Evolutionary conservation across 2,888 invertebrate genomes (phyloP).

Genomic region (Dastarcus helophoroides): DNA sequence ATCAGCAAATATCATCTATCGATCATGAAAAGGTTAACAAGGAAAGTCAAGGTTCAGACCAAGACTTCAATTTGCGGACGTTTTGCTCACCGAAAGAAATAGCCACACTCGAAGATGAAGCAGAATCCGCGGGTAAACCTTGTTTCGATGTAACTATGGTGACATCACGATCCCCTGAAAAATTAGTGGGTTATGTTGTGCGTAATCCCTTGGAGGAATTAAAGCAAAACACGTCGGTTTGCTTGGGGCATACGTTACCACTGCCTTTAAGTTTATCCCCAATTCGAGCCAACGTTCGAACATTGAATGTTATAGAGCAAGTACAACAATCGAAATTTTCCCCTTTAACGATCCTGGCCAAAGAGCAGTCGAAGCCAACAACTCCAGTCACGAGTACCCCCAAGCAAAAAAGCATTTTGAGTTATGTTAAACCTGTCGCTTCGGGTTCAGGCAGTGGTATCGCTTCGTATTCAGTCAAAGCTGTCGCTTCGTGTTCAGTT

Average conservation of each 20-base stretch:
- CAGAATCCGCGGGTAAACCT: too few species aligned
- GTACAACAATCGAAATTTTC: slow-evolving; percentile 20
- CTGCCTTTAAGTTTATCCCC: slow-evolving; percentile 10
- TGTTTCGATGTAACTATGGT: too few species aligned
- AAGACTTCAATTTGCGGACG: too few species aligned
- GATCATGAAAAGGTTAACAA: slow-evolving; percentile 10
- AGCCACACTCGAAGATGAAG: too few species aligned
- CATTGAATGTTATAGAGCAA: slow-evolving; percentile 18
- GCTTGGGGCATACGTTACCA: not conserved
- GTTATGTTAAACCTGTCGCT: slow-evolving; percentile 19
- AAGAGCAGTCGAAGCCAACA: slow-evolving; percentile 12
- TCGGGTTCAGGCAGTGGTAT: slow-evolving; percentile 6
- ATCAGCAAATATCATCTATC: slow-evolving; percentile 4
- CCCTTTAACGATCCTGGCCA: slow-evolving; percentile 21
- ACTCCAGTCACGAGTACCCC: slow-evolving; percentile 23
- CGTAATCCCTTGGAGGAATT: too few species aligned
- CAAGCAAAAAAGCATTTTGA: slow-evolving; percentile 30
- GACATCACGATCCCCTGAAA: too few species aligned
- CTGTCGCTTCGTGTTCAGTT: slow-evolving; percentile 6
- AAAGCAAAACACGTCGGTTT: too few species aligned
- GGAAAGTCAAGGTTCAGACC: too few species aligned
- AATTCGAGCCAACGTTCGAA: slow-evolving; percentile 7
- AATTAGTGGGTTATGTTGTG: too few species aligned
- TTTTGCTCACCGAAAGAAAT: too few species aligned
- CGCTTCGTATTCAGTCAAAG: slow-evolving; percentile 25